These are phyloP conservation scores for Vulpes ferrilata DNA, from an alignment of 2,113 vertebrate species.

Conservation along the genomic window DNA sequence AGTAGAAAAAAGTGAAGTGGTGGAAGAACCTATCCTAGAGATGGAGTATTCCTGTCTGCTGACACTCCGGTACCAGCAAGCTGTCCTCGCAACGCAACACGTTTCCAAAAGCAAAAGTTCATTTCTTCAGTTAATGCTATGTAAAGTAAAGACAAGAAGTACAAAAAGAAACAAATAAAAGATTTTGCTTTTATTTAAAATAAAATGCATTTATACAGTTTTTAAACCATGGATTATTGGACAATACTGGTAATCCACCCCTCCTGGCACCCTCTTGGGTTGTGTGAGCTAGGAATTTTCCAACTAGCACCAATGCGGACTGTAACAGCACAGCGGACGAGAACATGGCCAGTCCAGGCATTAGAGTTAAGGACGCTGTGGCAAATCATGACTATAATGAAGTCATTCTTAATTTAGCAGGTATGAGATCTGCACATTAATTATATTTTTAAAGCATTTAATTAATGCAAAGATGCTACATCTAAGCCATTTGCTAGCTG, in stretches of 20 bases:
- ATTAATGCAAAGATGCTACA: slow-evolving; percentile 85
- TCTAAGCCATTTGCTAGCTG: slow-evolving; percentile 84
- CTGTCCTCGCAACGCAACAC: not conserved
- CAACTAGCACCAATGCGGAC: slow-evolving; percentile 76
- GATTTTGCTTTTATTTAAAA: slow-evolving; percentile 92
- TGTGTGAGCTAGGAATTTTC: slow-evolving; percentile 52
- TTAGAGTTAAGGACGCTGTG: slow-evolving; percentile 70
- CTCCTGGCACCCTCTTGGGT: slow-evolving; percentile 70
- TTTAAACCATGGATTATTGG: slow-evolving; percentile 82
- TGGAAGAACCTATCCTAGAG: not conserved
- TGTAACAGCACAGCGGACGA: slow-evolving; percentile 57
- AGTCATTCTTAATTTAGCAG: slow-evolving; percentile 83
- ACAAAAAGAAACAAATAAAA: slow-evolving; percentile 88
- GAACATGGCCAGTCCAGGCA: slow-evolving; percentile 62
- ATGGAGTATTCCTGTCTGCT: not conserved
- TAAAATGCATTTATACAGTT: slow-evolving; percentile 91
- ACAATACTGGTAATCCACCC: slow-evolving; percentile 78
- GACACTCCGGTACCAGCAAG: not conserved
- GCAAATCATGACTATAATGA: slow-evolving; percentile 77
- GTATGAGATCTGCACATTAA: slow-evolving; percentile 79
- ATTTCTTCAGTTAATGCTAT: not conserved
- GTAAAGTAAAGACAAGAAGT: slow-evolving; percentile 40
- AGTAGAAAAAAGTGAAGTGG: not conserved
- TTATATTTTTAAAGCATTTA: slow-evolving; percentile 81
- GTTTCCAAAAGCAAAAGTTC: not conserved